Conservation (phyloP, 2,113 vertebrate genomes). For the Bagarius yarrelli region DNA sequence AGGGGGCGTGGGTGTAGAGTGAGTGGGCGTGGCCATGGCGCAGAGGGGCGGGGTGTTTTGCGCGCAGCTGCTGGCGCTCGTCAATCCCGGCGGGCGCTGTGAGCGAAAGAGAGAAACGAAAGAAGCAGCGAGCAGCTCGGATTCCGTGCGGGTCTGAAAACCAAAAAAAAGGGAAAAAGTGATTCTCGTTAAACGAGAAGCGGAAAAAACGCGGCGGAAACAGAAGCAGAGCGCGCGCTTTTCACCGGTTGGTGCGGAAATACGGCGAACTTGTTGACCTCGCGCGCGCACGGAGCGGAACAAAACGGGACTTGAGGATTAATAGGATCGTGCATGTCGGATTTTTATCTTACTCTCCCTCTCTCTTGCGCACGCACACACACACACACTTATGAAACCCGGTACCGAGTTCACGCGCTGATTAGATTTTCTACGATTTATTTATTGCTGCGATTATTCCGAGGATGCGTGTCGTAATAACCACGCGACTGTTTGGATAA, state of each 20-base stretch:
- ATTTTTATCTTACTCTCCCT: not conserved
- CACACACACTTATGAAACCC: not conserved
- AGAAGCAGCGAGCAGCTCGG: not conserved
- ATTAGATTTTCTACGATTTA: too few relatives aligned
- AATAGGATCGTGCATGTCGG: not conserved
- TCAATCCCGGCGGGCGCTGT: conserved; percentile 45
- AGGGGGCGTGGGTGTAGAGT: conserved; percentile 2
- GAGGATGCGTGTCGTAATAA: not conserved
- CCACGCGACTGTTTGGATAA: not conserved
- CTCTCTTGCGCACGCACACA: not conserved
- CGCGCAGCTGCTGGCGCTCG: conserved; percentile 59
- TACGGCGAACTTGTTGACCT: not conserved
- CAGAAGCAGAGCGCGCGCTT: not conserved
- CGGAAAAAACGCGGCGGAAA: too few relatives aligned
- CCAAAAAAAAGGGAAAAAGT: too few relatives aligned
- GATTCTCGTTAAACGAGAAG: not conserved
- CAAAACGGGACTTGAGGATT: not conserved
- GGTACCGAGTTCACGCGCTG: not conserved
- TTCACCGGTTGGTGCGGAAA: not conserved
- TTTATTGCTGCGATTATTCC: not conserved
- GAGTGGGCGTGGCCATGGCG: conserved; percentile 41
- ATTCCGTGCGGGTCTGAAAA: not conserved
- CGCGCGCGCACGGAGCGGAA: conserved; percentile 7
- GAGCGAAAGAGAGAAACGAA: not conserved
- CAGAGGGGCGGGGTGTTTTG: conserved; percentile 43